Evolutionary conservation across 2,113 vertebrate species (phyloP).

Genomic region (Formicarius rufipectus): DNA sequence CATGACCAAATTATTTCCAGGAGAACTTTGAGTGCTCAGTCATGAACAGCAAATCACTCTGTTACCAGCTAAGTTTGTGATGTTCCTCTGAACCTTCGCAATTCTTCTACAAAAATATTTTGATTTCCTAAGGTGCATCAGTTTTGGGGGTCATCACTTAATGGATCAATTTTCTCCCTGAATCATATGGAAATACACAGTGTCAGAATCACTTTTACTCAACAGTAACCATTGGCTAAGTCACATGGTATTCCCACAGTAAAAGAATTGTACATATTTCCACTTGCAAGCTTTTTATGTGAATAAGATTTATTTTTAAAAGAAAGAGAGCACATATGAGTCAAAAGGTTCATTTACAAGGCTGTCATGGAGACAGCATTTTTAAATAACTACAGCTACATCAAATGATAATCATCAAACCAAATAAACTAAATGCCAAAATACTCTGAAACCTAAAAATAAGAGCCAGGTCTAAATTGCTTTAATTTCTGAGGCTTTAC

Average conservation of each 20-base stretch:
- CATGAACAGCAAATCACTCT: neutral
- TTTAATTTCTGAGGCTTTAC: slow-evolving; percentile 34
- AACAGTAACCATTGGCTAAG: slow-evolving; percentile 11
- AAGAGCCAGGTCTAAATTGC: slow-evolving; percentile 62
- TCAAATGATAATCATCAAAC: slow-evolving; percentile 69
- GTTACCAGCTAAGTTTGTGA: neutral
- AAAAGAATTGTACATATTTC: slow-evolving; percentile 49
- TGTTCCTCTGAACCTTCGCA: neutral
- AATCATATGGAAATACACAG: neutral
- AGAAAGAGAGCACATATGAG: slow-evolving; percentile 11
- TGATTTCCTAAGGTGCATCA: neutral
- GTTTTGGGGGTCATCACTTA: neutral
- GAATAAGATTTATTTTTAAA: slow-evolving; percentile 75
- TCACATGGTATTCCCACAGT: neutral
- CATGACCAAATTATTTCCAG: neutral
- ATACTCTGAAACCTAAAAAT: slow-evolving; percentile 65
- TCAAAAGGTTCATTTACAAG: slow-evolving; percentile 66
- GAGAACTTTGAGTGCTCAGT: neutral
- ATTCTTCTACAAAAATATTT: neutral
- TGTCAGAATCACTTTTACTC: slow-evolving; percentile 15
- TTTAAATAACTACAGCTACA: slow-evolving; percentile 70
- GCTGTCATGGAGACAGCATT: slow-evolving; percentile 54
- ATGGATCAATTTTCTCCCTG: neutral
- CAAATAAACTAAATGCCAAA: slow-evolving; percentile 62
- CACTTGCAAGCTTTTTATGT: slow-evolving; percentile 66